phyloP scores from a whole-genome alignment of 1,140 invertebrate genomes.

The Holotrichia oblita region DNA sequence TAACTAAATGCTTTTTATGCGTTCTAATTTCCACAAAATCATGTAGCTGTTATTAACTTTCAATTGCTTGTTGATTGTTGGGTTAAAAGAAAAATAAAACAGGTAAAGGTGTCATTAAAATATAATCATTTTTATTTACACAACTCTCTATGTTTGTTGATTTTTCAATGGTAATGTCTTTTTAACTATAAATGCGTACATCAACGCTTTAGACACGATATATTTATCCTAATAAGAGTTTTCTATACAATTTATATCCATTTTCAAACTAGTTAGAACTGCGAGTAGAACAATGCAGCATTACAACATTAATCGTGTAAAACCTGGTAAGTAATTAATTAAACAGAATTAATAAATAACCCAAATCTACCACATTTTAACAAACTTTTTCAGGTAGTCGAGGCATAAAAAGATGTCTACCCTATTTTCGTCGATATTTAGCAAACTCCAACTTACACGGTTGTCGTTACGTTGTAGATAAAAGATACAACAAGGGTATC shows the following conservation, averaged over 20 bases:
- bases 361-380: not conserved
- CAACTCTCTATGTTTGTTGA: not conserved
- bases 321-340: not conserved
- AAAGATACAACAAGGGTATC: not conserved
- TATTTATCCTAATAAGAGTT: not conserved
- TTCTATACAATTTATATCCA: not conserved
- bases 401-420: not conserved
- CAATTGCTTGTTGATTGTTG: no score
- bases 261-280: not conserved
- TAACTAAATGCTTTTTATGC: no score
- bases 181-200: not conserved
- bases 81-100: no score
- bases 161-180: not conserved
- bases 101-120: no score
- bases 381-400: not conserved
- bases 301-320: not conserved
- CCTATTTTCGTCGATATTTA: not conserved
- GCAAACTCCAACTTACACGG: conserved; percentile 23
- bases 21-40: no score
- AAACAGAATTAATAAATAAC: not conserved
- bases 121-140: not conserved
- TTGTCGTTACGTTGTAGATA: conserved; percentile 22
- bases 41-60: no score
- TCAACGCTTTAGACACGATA: not conserved
- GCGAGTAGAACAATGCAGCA: not conserved